A percentile compares a stretch with the other conserved stretches of the same genome.
phyloP scores from a whole-genome alignment of 92 coral and sea anemone genomes.

The Phenganax subtilis region DNA sequence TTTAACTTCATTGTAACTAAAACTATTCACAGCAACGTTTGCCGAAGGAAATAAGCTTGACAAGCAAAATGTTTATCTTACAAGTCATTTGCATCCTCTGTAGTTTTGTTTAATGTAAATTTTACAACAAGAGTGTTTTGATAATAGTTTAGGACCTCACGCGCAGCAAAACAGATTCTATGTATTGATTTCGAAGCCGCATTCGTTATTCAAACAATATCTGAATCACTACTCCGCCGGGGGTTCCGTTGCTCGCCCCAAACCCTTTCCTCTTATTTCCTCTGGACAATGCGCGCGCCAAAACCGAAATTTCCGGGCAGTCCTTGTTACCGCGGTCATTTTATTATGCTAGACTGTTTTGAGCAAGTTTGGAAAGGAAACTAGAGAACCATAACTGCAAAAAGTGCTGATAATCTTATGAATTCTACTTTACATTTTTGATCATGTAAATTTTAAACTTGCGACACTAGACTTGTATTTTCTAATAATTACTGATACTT shows the following conservation, averaged over 20 bases:
- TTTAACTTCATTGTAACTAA: background rate
- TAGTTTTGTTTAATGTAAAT: no score
- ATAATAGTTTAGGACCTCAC: slow-evolving; percentile 21
- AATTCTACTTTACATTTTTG: no score
- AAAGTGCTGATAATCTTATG: no score
- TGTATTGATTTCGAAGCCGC: slow-evolving; percentile 15
- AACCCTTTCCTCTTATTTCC: slow-evolving; percentile 13
- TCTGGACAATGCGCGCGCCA: slow-evolving; percentile 14
- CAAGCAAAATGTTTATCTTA: no score
- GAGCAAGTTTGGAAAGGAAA: background rate
- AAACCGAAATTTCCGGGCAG: slow-evolving; percentile 23
- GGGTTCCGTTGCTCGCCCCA: slow-evolving; percentile 28
- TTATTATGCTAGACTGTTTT: background rate
- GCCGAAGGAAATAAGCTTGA: no score
- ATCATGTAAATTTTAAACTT: no score
- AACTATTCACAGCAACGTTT: no score
- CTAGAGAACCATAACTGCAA: no score
- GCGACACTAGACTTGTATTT: no score
- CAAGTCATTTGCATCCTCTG: no score
- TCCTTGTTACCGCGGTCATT: background rate
- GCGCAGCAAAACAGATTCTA: slow-evolving; percentile 18
- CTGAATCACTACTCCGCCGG: slow-evolving; percentile 6
- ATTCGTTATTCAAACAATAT: slow-evolving; percentile 11
- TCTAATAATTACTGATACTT: no score
- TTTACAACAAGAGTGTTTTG: background rate